A percentile compares a stretch with the other conserved stretches of the same genome.
These are phyloP conservation scores for Heloderma charlesbogerti DNA, from an alignment of 2,113 vertebrate genomes.

Conservation along the genomic window DNA sequence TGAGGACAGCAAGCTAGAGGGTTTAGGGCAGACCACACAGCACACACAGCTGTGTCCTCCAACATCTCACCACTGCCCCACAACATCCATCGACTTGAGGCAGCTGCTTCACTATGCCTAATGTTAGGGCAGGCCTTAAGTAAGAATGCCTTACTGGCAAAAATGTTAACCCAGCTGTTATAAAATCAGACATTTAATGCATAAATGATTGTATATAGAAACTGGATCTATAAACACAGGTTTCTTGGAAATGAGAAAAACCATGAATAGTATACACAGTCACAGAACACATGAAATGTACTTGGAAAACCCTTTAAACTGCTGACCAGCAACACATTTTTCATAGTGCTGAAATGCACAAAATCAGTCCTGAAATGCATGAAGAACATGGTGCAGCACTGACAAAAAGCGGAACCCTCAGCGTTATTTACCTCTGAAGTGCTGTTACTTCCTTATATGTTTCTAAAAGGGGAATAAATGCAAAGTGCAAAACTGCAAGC, in stretches of 20 bases:
- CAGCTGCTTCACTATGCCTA: not conserved
- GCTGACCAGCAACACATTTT: slow-evolving; percentile 48
- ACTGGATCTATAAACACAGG: slow-evolving; percentile 8
- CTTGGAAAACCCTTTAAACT: slow-evolving; percentile 35
- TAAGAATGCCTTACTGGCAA: not conserved
- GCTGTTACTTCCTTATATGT: slow-evolving; percentile 36
- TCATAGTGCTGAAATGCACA: slow-evolving; percentile 26
- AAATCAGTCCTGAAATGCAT: not conserved
- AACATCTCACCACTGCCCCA: not conserved
- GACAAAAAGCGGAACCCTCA: slow-evolving; percentile 52
- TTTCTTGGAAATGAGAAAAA: slow-evolving; percentile 23
- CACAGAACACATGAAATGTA: slow-evolving; percentile 23
- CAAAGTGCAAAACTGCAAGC: slow-evolving; percentile 49
- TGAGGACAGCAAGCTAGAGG: not conserved
- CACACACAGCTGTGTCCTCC: not conserved
- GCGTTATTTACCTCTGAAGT: slow-evolving; percentile 47
- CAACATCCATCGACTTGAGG: not conserved
- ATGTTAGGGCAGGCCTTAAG: not conserved
- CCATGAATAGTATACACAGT: not conserved
- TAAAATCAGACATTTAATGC: not conserved
- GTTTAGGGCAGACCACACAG: not conserved
- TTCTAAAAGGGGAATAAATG: slow-evolving; percentile 30
- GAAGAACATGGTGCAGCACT: slow-evolving; percentile 1
- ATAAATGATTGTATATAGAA: not conserved
- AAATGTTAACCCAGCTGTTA: not conserved